phyloP scores from a whole-genome alignment of 37 sponge, comb jelly and placozoan species.

The Hormiphora californensis region DNA sequence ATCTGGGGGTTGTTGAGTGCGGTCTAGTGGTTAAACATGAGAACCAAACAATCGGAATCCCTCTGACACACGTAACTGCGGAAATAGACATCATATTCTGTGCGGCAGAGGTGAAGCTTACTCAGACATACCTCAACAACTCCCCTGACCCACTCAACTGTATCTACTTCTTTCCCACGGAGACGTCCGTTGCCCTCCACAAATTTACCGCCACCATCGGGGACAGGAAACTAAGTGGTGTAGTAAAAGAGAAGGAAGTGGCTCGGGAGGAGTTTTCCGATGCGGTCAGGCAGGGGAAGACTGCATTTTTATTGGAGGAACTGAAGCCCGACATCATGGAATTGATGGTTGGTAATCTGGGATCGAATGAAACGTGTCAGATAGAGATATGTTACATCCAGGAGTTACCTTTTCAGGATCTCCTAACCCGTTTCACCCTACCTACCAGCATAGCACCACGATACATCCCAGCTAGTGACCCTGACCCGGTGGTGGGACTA shows the following conservation, averaged over 20 bases:
- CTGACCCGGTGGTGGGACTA: background rate
- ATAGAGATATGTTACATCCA: background rate
- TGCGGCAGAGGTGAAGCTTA: slow-evolving; percentile 61
- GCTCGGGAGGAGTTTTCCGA: slow-evolving; percentile 67
- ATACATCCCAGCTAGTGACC: slow-evolving; percentile 27
- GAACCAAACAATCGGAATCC: slow-evolving; percentile 6
- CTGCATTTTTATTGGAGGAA: slow-evolving; percentile 70
- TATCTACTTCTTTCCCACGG: slow-evolving; percentile 69
- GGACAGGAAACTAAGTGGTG: slow-evolving; percentile 63
- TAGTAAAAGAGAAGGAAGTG: slow-evolving; percentile 67
- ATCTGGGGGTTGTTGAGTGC: background rate
- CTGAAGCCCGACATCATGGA: slow-evolving; percentile 70
- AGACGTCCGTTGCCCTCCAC: slow-evolving; percentile 67
- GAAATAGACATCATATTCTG: slow-evolving; percentile 54
- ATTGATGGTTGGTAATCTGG: background rate
- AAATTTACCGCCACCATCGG: slow-evolving; percentile 62
- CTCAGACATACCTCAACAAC: slow-evolving; percentile 64
- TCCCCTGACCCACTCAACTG: slow-evolving; percentile 60
- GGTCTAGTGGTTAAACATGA: slow-evolving; percentile 39
- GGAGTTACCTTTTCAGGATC: background rate
- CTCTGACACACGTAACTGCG: slow-evolving; percentile 62
- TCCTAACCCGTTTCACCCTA: slow-evolving; percentile 49
- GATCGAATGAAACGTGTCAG: background rate
- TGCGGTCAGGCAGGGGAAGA: slow-evolving; percentile 65
- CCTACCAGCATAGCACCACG: slow-evolving; percentile 58